Evolutionary conservation across 2,888 invertebrate species (phyloP), one percentile per base, ranked within the genome.

Genomic region (Elysia crispata): DNA sequence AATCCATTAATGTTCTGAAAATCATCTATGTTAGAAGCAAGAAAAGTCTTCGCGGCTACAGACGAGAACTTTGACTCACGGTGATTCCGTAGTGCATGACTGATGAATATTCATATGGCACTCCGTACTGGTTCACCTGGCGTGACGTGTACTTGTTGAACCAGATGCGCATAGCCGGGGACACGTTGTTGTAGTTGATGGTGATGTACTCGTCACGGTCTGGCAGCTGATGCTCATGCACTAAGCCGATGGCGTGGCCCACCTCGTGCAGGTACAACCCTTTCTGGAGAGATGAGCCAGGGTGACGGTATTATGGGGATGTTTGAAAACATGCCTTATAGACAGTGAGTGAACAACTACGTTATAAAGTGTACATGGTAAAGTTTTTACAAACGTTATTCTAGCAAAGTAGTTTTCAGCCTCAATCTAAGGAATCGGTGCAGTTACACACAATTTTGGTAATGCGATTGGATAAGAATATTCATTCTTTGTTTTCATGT

Each of bases 31-130:
- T n/a, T n/a, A n/a, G n/a, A n/a, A n/a, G n/a, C n/a, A n/a, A n/a
- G n/a, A n/a, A n/a, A n/a, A n/a, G n/a, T n/a, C n/a, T n/a, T n/a
- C n/a, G n/a, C n/a, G n/a, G n/a, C n/a, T 18, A 23, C 8, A n/a
- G 66, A 28, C 25, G 15, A 18, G 5, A 28, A 5, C 30, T 18
- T 1, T 25, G 20, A 41, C 88, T 80, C 81, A 90, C 90, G 79
- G 88, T 89, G 15, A 87, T 85, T 0, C 90, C 90, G 76, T 90
- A 90, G 82, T 90, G 90, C 90, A 90, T 90, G 69, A 89, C 87
- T 0, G 89, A 89, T 1, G 87, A 86, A 72, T 88, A 87, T 79
- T 90, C 88, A 79, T 88, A 90, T 8, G 82, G 81, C 0, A 88
- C 87, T 8, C 84, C 81, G 83, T 85, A 85, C 57, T 85, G 86